A percentile compares a stretch with the other conserved stretches of the same genome.
phyloP scores from a whole-genome alignment of 2,797 vertebrate genomes.

The Sternotherus odoratus region DNA sequence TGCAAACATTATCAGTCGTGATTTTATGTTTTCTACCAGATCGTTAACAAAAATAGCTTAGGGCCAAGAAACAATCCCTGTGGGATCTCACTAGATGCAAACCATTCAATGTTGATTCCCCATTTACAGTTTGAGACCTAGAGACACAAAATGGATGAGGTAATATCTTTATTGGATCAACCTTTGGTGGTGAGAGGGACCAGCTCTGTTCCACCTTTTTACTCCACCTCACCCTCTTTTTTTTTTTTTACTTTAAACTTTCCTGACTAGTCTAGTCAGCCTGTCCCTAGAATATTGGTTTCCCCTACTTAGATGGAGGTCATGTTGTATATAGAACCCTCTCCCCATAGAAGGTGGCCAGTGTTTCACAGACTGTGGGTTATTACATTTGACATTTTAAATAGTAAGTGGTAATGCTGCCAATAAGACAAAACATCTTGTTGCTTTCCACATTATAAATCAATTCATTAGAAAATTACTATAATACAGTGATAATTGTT shows the following conservation, averaged over 20 bases:
- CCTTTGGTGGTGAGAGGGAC: too few relatives aligned
- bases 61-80: too few relatives aligned
- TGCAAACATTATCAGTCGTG: too few relatives aligned
- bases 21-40: too few relatives aligned
- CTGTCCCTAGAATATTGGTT: fast-evolving
- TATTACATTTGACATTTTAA: slow-evolving; percentile 43
- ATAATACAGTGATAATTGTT: slow-evolving; percentile 37
- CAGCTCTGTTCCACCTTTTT: neutral
- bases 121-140: too few relatives aligned
- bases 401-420: slow-evolving; percentile 30
- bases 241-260: neutral
- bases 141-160: too few relatives aligned
- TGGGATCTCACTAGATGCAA: too few relatives aligned
- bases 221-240: neutral
- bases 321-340: neutral
- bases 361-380: slow-evolving; percentile 20
- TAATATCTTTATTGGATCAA: too few relatives aligned
- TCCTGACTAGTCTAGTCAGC: neutral
- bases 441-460: slow-evolving; percentile 39
- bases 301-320: neutral
- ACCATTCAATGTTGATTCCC: too few relatives aligned
- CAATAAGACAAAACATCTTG: slow-evolving; percentile 46
- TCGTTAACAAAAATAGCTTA: too few relatives aligned
- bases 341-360: neutral
- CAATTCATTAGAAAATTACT: slow-evolving; percentile 40